These are phyloP conservation scores for Eurypyga helias DNA, from an alignment of 2,113 vertebrate species.

Conservation along the genomic window DNA sequence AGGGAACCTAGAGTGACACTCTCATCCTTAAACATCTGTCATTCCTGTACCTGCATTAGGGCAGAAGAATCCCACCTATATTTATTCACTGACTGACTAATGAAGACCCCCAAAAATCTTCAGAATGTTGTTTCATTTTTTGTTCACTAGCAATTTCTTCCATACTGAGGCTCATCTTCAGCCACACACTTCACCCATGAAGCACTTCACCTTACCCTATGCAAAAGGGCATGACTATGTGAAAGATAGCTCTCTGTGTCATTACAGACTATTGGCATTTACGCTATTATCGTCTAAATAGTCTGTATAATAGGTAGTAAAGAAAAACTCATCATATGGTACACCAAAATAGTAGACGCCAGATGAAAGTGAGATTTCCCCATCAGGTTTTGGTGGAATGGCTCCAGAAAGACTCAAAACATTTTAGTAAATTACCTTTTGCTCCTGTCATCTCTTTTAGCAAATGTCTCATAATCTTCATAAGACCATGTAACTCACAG, in stretches of 20 bases:
- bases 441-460: constrained; percentile 45
- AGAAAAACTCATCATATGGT: background rate
- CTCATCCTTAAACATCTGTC: background rate
- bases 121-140: background rate
- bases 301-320: background rate
- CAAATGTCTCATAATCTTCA: constrained; percentile 28
- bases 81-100: background rate
- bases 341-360: constrained; percentile 6
- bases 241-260: background rate
- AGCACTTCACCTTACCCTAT: background rate
- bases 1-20: background rate
- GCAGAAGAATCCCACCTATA: background rate
- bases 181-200: background rate
- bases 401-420: constrained; percentile 47
- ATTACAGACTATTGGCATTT: background rate
- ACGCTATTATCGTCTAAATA: background rate
- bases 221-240: background rate
- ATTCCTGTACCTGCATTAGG: background rate
- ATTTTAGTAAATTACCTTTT: constrained; percentile 68
- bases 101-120: background rate
- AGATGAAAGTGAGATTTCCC: constrained; percentile 36
- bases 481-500: constrained; percentile 25
- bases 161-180: background rate
- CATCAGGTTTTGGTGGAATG: constrained; percentile 17
- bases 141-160: background rate